phyloP scores from a whole-genome alignment of 2,797 vertebrate genomes.

The Danio albolineatus region DNA sequence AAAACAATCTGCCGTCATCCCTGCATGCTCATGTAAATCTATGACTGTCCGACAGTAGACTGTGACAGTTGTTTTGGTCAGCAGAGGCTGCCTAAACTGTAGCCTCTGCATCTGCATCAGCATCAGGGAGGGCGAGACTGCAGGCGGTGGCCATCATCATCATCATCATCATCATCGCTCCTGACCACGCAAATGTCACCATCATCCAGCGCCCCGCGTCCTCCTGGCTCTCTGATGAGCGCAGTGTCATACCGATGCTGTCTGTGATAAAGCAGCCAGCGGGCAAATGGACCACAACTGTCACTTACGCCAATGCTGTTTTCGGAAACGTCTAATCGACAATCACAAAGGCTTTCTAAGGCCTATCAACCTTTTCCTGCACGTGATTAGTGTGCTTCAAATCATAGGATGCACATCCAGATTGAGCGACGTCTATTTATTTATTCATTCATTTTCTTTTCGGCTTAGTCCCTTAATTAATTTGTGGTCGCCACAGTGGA shows the following conservation, averaged over 20 bases:
- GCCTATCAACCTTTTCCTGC: not conserved
- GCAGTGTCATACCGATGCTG: slow-evolving; percentile 37
- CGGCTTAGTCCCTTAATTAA: too few species aligned
- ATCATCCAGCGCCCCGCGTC: slow-evolving; percentile 8
- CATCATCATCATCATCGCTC: slow-evolving; percentile 10
- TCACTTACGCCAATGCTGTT: slow-evolving; percentile 33
- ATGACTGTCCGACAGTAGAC: not conserved
- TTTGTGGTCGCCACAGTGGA: too few species aligned
- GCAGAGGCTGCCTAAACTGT: slow-evolving; percentile 10
- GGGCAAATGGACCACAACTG: slow-evolving; percentile 42
- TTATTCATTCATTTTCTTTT: too few species aligned
- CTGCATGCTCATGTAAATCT: not conserved
- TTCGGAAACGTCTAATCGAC: slow-evolving; percentile 22
- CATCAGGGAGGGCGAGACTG: slow-evolving; percentile 39
- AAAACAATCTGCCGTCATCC: not conserved
- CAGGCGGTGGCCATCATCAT: slow-evolving; percentile 32
- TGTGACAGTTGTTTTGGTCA: slow-evolving; percentile 8
- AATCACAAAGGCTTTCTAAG: slow-evolving; percentile 6
- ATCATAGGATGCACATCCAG: too few species aligned
- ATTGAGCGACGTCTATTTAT: too few species aligned
- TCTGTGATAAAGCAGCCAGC: slow-evolving; percentile 31
- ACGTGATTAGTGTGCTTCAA: too few species aligned
- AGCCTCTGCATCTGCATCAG: slow-evolving; percentile 44
- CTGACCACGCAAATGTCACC: slow-evolving; percentile 49
- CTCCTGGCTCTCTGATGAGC: slow-evolving; percentile 22